phyloP scores from a whole-genome alignment of 1,140 invertebrate species.

The Steinernema feltiae region DNA sequence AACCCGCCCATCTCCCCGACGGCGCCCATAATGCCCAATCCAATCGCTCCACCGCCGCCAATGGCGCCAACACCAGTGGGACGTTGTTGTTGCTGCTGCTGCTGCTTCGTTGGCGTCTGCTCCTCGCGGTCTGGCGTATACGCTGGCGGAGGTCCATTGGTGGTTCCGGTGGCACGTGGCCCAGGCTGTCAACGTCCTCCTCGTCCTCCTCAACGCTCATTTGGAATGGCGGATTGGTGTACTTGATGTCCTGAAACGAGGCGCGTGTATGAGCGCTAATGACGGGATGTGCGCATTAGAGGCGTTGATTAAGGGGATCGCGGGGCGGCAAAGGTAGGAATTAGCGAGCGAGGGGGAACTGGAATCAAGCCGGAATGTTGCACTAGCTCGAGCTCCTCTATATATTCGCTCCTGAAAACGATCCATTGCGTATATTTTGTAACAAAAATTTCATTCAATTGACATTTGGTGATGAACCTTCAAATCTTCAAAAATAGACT shows the following conservation, averaged over 20 bases:
- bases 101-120: background rate
- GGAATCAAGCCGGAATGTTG: too few species aligned
- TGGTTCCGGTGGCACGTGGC: background rate
- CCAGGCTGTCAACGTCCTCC: background rate
- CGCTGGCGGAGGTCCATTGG: background rate
- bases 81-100: too few species aligned
- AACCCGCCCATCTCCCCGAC: background rate
- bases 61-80: background rate
- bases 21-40: background rate
- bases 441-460: too few species aligned
- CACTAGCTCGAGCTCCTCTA: too few species aligned
- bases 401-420: too few species aligned
- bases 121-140: background rate
- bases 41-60: background rate
- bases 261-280: background rate
- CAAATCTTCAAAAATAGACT: too few species aligned
- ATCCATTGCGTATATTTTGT: too few species aligned
- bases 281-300: background rate
- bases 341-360: too few species aligned
- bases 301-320: background rate
- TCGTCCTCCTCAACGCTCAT: slow-evolving; percentile 1
- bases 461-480: too few species aligned
- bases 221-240: slow-evolving; percentile 3
- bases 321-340: too few species aligned
- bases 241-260: slow-evolving; percentile 3